Evolutionary conservation across 1,140 invertebrate species (phyloP), one percentile per base, ranked within the genome.

Genomic region (Drosophila trapezifrons): DNA sequence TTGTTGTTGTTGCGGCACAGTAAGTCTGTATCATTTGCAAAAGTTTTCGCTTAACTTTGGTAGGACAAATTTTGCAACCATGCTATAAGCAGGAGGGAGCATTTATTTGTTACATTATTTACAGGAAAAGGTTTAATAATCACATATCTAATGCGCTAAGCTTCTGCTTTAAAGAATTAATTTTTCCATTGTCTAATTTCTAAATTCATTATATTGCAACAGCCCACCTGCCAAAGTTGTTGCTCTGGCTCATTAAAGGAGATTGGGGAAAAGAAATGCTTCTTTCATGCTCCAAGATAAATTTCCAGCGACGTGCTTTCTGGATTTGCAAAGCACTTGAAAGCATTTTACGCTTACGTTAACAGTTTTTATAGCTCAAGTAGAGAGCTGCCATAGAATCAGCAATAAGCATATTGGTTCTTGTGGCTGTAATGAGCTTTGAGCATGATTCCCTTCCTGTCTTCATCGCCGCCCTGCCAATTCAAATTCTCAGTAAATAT

Each of bases 361-460:
- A 83, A 87, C 84, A 89, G 84, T 87, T 87, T 87, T 87, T 87
- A 87, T 87, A 63, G 84, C 83, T 37, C 79, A 59, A 49, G 62
- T 59, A 13, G 8, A 18, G 54, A 58, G 65, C 27, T 58, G 51
- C 25, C 51, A 20, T 27, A 20, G 64, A 52, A 56, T 62, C 82
- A 69, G 83, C 79, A 86, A 87, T 89, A 87, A 89, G 83, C 83
- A 87, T 87, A 87, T 87, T 87, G 83, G 84, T 87, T 87, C 89
- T 89, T 89, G 83, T 83, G 83, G 83, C 67, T 77, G 76, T 87
- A 87, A 87, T 87, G 79, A 87, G 83, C 83, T 87, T 59, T 52
- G 73, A 37, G 54, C 45, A 54, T 22, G 37, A 15, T 54, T 35
- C 51, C 29, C 65, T 49, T 20, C 38, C 13, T 35, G 20, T 22